phyloP scores from a whole-genome alignment of 2,113 vertebrate genomes.

The Oncorhynchus keta region DNA sequence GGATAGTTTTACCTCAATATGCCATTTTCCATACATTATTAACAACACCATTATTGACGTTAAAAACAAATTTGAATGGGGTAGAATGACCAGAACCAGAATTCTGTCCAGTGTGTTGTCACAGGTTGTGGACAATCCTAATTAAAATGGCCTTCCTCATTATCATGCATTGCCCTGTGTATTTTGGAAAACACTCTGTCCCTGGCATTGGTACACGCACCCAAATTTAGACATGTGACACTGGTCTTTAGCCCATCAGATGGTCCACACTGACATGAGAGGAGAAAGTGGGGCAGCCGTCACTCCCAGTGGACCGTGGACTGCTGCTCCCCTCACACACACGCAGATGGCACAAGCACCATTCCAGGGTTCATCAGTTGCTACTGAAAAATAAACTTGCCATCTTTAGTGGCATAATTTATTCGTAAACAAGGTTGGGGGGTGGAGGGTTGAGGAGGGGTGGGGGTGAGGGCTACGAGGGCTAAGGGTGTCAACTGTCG shows the following conservation, averaged over 20 bases:
- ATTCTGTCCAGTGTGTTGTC: constrained; percentile 43
- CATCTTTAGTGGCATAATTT: constrained; percentile 61
- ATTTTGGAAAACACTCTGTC: constrained; percentile 70
- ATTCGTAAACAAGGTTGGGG: constrained; percentile 62
- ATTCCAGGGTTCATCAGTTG: constrained; percentile 67
- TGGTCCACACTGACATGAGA: constrained; percentile 70
- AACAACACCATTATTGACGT: too few relatives aligned
- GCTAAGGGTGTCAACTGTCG: not conserved
- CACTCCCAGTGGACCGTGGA: constrained; percentile 65
- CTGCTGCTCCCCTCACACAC: constrained; percentile 46
- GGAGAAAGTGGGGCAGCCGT: constrained; percentile 74
- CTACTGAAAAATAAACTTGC: constrained; percentile 48
- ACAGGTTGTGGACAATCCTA: constrained; percentile 67
- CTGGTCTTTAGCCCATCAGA: constrained; percentile 75
- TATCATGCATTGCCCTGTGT: constrained; percentile 70
- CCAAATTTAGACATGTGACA: constrained; percentile 78
- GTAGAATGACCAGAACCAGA: not conserved
- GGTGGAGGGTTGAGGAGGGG: constrained; percentile 23
- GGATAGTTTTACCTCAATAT: too few relatives aligned
- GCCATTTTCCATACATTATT: too few relatives aligned
- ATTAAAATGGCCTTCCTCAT: constrained; percentile 79
- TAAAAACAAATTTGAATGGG: too few relatives aligned
- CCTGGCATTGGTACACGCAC: constrained; percentile 59
- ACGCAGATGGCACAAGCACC: constrained; percentile 72
- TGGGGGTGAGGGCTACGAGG: not conserved